Base-by-base conservation (phyloP, 1,140 invertebrate species). In the Heliconius congener region DNA sequence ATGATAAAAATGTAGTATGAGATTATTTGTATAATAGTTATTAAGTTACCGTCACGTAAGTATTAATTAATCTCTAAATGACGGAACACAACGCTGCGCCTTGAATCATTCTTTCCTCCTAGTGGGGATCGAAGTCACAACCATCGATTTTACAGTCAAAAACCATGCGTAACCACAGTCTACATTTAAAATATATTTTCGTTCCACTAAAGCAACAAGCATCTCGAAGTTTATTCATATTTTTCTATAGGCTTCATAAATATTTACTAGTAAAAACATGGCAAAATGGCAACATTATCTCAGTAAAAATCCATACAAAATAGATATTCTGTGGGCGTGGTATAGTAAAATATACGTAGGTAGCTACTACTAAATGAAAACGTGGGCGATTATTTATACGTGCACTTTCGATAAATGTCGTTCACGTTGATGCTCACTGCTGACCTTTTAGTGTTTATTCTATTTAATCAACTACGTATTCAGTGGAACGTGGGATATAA, bases 401-500 rank as follows among this genome's bases (percentile, higher is more conserved):
- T 27, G 60, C 60, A 23, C 60, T 66, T 66, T 30, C 9, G 60
- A 66, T 66, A 30, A 27, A 66, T 66, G 60, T 30, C 60, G 60
- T 66, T 30, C 27, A 57, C 55, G 13, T 66, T 3, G 23, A 66
- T 13, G 60, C 27, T 30, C 60, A 66, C 60, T 66, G 60, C 60
- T 66, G 60, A 66, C 60, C 60, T 66, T 66, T 66, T 23, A 13
- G 11, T 30, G 13, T 66, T 66, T 66, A 66, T 66, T 66, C 60
- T 66, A 66, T 66, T 66, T 66, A 66, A 66, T 66, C 60, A 66
- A 66, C 60, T 27, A 66, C 60, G 23, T 66, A 66, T 66, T 66
- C 23, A 66, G 23, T 4, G 60, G 5, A 16, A 30, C 27, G 55
- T 57, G 55, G 3, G 8, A 57, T 46, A 5, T 46, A 46, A 46